phyloP scores from a whole-genome alignment of 2,113 vertebrate genomes.

The Maccullochella peelii region DNA sequence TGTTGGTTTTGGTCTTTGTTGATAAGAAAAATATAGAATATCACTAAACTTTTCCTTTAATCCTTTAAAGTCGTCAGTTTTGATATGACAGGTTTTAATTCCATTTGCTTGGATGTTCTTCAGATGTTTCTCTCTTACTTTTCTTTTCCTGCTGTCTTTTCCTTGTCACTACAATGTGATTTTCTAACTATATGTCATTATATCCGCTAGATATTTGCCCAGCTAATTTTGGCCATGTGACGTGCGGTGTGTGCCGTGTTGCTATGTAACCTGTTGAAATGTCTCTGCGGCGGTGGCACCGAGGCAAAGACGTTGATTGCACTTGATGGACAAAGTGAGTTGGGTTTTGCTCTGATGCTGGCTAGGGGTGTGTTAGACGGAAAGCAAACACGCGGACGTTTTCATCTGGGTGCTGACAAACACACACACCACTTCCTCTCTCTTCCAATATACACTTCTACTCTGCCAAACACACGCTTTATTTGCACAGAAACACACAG shows the following conservation, averaged over 20 bases:
- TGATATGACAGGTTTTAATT: neutral
- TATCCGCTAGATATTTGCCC: constrained; percentile 45
- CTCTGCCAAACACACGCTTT: constrained; percentile 23
- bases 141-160: neutral
- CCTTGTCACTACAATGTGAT: neutral
- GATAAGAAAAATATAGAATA: no score
- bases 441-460: constrained; percentile 41
- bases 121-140: neutral
- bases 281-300: constrained; percentile 15
- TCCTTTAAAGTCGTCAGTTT: no score
- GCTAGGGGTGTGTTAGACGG: constrained; percentile 36
- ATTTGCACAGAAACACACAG: constrained; percentile 27
- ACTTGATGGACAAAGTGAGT: constrained; percentile 37
- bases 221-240: constrained; percentile 61
- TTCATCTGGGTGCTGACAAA: constrained; percentile 69
- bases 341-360: constrained; percentile 6
- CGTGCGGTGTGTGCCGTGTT: constrained; percentile 30
- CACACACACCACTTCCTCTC: constrained; percentile 39
- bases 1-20: no score
- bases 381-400: constrained; percentile 59
- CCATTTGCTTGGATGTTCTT: neutral
- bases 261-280: constrained; percentile 60
- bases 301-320: constrained; percentile 42
- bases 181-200: constrained; percentile 52
- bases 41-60: neutral